These are phyloP conservation scores for Latrodectus geometricus DNA, from an alignment of 1,140 invertebrate genomes.

Conservation along the genomic window DNA sequence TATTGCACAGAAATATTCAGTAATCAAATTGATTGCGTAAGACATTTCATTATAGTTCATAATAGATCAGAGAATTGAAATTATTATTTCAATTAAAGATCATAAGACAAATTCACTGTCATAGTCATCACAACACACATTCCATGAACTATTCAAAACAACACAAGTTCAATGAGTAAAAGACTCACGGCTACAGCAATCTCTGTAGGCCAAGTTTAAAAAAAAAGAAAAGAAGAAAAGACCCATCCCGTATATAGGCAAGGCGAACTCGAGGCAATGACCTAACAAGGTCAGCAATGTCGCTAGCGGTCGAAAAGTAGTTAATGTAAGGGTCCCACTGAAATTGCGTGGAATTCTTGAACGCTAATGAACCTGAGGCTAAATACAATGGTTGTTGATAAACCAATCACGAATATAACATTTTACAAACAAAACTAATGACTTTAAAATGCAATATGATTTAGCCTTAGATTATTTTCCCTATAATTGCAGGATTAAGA, in stretches of 20 bases:
- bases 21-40: too few relatives aligned
- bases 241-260: background rate
- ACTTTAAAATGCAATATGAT: background rate
- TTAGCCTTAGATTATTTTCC: background rate
- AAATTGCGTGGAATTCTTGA: background rate
- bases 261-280: conserved; percentile 22
- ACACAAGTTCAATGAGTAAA: too few relatives aligned
- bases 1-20: too few relatives aligned
- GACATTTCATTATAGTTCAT: too few relatives aligned
- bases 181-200: too few relatives aligned
- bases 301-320: background rate
- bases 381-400: background rate
- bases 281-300: conserved; percentile 11
- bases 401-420: background rate
- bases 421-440: background rate
- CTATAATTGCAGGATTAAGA: background rate
- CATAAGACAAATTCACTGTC: too few relatives aligned
- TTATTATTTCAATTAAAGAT: too few relatives aligned
- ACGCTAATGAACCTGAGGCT: background rate
- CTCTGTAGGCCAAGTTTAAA: conserved; percentile 11
- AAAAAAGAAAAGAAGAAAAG: background rate
- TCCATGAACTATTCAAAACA: too few relatives aligned
- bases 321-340: background rate
- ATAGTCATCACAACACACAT: too few relatives aligned
- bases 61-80: too few relatives aligned